These are phyloP conservation scores for Zoanthus gigantus DNA, from an alignment of 92 coral and sea anemone species.

Conservation along the genomic window DNA sequence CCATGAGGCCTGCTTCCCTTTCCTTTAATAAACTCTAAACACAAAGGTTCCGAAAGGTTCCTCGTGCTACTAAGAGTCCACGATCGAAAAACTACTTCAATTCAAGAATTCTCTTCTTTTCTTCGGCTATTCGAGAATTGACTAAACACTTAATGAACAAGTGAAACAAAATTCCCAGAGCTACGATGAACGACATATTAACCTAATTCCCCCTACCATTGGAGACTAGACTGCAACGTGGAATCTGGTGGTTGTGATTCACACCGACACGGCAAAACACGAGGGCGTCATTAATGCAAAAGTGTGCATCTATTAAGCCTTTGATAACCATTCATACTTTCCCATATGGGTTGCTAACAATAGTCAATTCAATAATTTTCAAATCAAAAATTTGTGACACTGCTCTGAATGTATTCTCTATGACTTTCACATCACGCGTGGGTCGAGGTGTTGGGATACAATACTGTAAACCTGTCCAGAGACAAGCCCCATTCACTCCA, in stretches of 20 bases:
- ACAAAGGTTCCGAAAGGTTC: slow-evolving; percentile 32
- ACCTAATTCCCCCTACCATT: background rate
- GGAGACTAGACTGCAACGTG: background rate
- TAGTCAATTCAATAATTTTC: slow-evolving; percentile 27
- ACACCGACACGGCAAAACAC: slow-evolving; percentile 9
- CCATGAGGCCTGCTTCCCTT: slow-evolving; percentile 33
- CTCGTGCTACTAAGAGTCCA: slow-evolving; percentile 20
- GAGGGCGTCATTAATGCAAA: slow-evolving; percentile 28
- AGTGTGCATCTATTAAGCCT: slow-evolving; percentile 35
- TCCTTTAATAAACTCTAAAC: slow-evolving; percentile 22
- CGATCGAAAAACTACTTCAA: slow-evolving; percentile 29
- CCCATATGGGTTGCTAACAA: slow-evolving; percentile 43
- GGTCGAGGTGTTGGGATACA: background rate
- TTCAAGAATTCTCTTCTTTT: slow-evolving; percentile 11
- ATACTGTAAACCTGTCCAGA: background rate
- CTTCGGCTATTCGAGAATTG: background rate
- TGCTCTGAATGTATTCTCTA: background rate
- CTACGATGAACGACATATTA: background rate
- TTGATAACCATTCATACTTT: slow-evolving; percentile 45
- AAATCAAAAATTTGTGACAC: slow-evolving; percentile 37
- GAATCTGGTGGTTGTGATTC: background rate
- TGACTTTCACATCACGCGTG: slow-evolving; percentile 21
- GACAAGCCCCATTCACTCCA: slow-evolving; percentile 5
- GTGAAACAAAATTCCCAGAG: background rate
- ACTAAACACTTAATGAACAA: background rate